Conservation (phyloP, 2,888 invertebrate genomes). For the Eugnorisma glareosa region DNA sequence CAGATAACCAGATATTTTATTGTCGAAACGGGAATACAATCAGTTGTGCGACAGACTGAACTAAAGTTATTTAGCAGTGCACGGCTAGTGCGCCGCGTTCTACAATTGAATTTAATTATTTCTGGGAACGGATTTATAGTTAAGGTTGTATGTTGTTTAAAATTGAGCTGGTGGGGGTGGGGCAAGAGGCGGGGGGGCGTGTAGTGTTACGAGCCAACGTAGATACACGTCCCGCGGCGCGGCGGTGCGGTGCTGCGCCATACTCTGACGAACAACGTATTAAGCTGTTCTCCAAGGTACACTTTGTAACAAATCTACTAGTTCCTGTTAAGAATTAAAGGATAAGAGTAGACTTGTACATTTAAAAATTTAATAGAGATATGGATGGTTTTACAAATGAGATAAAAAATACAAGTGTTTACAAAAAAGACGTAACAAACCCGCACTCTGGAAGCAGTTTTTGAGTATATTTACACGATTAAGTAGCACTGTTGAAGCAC, state of each 20-base stretch:
- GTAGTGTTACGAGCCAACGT: background rate
- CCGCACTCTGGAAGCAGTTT: too few species aligned
- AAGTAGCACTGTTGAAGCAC: too few species aligned
- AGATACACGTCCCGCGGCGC: slow-evolving; percentile 13
- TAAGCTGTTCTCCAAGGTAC: slow-evolving; percentile 7
- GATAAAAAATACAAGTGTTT: too few species aligned
- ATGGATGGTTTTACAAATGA: too few species aligned
- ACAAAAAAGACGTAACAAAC: too few species aligned
- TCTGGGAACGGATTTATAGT: slow-evolving; percentile 56
- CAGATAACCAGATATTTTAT: slow-evolving; percentile 57
- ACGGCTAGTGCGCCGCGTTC: slow-evolving; percentile 27
- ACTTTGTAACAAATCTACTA: too few species aligned
- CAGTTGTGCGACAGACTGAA: slow-evolving; percentile 47
- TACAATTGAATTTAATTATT: slow-evolving; percentile 56
- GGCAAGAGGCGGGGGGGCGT: background rate
- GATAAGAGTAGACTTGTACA: too few species aligned
- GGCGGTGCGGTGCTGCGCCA: background rate
- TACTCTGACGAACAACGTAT: slow-evolving; percentile 14
- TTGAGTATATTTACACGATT: too few species aligned
- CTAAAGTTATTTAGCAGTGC: slow-evolving; percentile 50
- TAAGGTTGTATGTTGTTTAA: slow-evolving; percentile 51
- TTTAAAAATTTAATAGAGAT: too few species aligned
- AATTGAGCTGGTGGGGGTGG: background rate
- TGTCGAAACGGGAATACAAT: slow-evolving; percentile 53
- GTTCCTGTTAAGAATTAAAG: too few species aligned